Evolutionary conservation across 2,888 invertebrate genomes (phyloP).

Genomic region (Ichneumoninae sp.): DNA sequence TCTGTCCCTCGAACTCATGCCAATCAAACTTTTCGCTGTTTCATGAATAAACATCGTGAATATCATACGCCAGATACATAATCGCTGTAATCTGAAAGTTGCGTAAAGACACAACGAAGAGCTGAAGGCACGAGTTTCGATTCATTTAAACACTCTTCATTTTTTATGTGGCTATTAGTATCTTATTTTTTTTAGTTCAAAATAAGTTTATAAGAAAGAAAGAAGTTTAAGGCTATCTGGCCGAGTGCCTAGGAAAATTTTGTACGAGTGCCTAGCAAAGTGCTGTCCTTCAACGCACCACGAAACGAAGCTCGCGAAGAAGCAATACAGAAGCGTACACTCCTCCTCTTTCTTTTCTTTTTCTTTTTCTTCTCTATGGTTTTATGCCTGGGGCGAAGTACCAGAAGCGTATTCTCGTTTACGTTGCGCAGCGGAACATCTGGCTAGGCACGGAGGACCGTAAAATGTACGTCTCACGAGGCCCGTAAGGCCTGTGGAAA

Average conservation of each 20-base stretch:
- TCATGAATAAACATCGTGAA: neutral
- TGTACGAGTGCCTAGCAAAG: neutral
- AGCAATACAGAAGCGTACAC: neutral
- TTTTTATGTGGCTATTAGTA: neutral
- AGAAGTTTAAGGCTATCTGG: neutral
- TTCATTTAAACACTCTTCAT: neutral
- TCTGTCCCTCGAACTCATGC: neutral
- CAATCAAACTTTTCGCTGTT: neutral
- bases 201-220: neutral
- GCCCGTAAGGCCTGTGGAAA: conserved; percentile 47
- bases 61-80: neutral
- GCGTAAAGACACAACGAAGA: neutral
- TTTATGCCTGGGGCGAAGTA: neutral
- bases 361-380: neutral
- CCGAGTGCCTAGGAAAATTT: neutral
- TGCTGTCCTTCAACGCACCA: neutral
- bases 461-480: conserved; percentile 41
- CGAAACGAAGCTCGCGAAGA: neutral
- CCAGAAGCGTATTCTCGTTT: conserved; percentile 11
- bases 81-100: neutral
- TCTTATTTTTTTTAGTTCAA: neutral
- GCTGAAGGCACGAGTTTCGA: neutral
- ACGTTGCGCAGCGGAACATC: conserved; percentile 47
- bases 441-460: conserved; percentile 39
- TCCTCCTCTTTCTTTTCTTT: neutral